Evolutionary conservation across 2,888 invertebrate genomes (phyloP), one percentile per base, ranked within the genome.

Genomic region (Aphodius granarius): DNA sequence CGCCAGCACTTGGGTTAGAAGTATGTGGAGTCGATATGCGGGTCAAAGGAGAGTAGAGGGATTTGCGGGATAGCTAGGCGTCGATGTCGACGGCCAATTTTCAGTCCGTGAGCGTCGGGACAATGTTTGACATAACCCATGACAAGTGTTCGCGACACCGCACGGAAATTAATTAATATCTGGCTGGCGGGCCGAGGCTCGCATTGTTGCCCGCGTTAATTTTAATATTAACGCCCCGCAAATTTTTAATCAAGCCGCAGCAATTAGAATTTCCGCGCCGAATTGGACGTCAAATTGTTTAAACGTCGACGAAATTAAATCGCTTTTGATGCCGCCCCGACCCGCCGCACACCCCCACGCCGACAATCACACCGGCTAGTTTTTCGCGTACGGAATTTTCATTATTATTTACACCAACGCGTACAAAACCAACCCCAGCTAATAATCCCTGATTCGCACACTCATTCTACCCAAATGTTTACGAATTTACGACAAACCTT

Each of bases 171-270:
- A 84, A 85, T 85, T 85, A 84, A 84, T 83, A 80, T 78, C 79
- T 78, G 78, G 78, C 75, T 76, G 81, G 79, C 64, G 43, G 43
- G 43, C 2, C 43, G 9, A 13, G 43, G 72, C 80, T 80, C 80
- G 82, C 81, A 80, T 78, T 81, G 83, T 80, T 81, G 81, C 82
- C 79, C 80, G 79, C 82, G 81, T 83, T 84, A 84, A 84, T 84
- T 85, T 83, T 83, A 83, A 84, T 85, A 85, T 84, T 83, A 84
- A 84, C 83, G 84, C 79, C 79, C 82, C 79, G 81, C 83, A 84
- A 84, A 83, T 84, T 85, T 85, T 85, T 85, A 84, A 85, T 85
- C 83, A 84, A 84, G 81, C 81, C 80, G 72, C 76, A 79, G 79
- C 83, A 83, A 83, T 84, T 83, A 82, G 83, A 83, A 83, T 83